A percentile compares a stretch with the other conserved stretches of the same genome.
These are phyloP conservation scores for Semicossyphus pulcher DNA, from an alignment of 2,113 vertebrate genomes.

Conservation along the genomic window DNA sequence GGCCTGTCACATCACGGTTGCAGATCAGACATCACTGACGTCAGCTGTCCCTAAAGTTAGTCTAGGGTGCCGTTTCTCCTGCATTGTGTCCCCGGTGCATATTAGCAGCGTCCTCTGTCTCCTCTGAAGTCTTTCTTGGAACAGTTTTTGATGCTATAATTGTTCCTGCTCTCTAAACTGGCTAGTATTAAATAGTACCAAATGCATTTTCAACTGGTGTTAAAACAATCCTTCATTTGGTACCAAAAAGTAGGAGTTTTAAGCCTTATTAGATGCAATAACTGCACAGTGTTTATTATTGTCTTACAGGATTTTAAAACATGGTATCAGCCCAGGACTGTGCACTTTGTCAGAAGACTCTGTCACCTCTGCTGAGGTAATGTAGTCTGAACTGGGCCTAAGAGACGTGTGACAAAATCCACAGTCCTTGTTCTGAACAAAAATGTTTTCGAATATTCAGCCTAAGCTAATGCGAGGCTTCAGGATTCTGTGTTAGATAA, in stretches of 20 bases:
- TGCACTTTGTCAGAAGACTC: background rate
- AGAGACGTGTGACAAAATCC: background rate
- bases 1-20: constrained; percentile 7
- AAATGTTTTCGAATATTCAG: background rate
- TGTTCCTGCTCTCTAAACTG: background rate
- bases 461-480: background rate
- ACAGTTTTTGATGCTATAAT: background rate
- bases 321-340: too few relatives aligned
- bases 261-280: too few relatives aligned
- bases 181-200: background rate
- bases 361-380: background rate
- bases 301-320: too few relatives aligned
- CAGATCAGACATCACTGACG: constrained; percentile 29
- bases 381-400: background rate
- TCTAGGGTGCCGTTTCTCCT: constrained; percentile 4
- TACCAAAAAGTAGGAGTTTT: too few relatives aligned
- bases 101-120: background rate
- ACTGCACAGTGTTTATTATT: too few relatives aligned
- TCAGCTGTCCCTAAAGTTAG: constrained; percentile 38
- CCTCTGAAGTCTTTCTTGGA: background rate
- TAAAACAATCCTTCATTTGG: background rate
- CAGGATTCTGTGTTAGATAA: background rate
- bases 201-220: background rate
- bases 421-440: background rate
- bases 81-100: background rate